Percentiles rank a stretch among this genome's conserved stretches.
These are phyloP conservation scores for Rhabdophis nuchalis DNA, from an alignment of 2,797 vertebrate species.

Conservation along the genomic window DNA sequence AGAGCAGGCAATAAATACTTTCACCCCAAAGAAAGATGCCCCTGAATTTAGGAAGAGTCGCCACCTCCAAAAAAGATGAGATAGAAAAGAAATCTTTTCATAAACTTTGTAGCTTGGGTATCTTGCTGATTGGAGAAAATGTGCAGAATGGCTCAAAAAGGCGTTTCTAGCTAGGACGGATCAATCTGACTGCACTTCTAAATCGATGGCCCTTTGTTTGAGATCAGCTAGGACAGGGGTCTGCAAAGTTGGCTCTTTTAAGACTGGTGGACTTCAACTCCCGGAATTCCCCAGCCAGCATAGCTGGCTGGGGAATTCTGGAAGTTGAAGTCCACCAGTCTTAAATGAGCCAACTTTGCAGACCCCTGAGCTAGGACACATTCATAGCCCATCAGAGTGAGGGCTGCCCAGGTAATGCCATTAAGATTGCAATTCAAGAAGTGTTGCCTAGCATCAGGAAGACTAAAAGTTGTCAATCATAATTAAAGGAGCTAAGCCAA, in stretches of 20 bases:
- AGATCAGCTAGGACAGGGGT: neutral
- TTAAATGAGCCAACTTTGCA: no score
- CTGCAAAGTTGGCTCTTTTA: no score
- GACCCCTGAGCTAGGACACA: neutral
- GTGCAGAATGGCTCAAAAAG: neutral
- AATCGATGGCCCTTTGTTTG: neutral
- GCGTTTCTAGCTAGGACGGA: neutral
- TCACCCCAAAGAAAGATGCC: neutral
- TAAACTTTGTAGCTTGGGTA: neutral
- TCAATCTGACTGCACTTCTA: neutral
- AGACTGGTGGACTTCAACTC: no score
- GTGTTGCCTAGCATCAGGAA: no score
- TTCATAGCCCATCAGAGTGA: neutral
- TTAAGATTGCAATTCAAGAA: neutral
- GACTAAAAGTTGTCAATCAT: neutral
- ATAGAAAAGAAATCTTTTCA: neutral
- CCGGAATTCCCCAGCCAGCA: no score
- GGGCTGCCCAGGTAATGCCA: neutral
- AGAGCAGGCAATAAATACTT: neutral
- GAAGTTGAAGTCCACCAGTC: no score
- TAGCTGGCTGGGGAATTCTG: no score
- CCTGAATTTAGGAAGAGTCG: neutral
- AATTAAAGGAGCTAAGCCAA: neutral
- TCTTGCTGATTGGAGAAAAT: neutral
- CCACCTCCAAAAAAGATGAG: neutral